These are phyloP conservation scores for Stichodactyla mertensii DNA, from an alignment of 64 coral and sea anemone genomes.

Conservation along the genomic window DNA sequence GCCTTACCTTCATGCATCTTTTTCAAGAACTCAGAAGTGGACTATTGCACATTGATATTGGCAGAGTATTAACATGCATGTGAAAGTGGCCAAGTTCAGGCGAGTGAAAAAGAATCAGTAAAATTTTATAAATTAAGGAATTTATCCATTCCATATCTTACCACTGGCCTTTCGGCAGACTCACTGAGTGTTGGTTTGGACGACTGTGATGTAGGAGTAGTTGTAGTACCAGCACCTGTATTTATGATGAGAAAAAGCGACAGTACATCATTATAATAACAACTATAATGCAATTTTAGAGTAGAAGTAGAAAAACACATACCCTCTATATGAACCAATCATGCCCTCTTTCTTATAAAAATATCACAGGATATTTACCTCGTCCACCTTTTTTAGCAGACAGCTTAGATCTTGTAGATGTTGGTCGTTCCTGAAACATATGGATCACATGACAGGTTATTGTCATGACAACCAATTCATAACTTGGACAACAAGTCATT, in stretches of 20 bases:
- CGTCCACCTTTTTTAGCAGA: slow-evolving; percentile 74
- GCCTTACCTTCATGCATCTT: too few relatives aligned
- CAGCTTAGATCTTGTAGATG: slow-evolving; percentile 54
- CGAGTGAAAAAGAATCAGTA: too few relatives aligned
- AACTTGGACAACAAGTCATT: too few relatives aligned
- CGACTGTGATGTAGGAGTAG: slow-evolving; percentile 65
- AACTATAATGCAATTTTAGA: background rate
- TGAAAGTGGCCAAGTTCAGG: too few relatives aligned
- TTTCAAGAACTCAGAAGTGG: too few relatives aligned
- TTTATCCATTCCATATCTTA: background rate
- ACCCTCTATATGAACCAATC: too few relatives aligned
- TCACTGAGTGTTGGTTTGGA: slow-evolving; percentile 69
- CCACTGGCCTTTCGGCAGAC: slow-evolving; percentile 33
- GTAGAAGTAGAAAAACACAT: too few relatives aligned
- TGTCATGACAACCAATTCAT: too few relatives aligned
- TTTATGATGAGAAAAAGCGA: background rate
- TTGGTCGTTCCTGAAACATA: slow-evolving; percentile 45
- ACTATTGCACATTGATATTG: too few relatives aligned
- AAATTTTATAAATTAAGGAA: too few relatives aligned
- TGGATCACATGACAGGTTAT: too few relatives aligned
- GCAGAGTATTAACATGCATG: too few relatives aligned
- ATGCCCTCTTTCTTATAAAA: background rate
- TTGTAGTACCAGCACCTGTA: slow-evolving; percentile 55
- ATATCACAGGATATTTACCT: slow-evolving; percentile 20
- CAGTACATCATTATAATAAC: background rate